Evolutionary conservation across 2,888 invertebrate genomes (phyloP), one percentile per base, ranked within the genome.

Genomic region (Dryadula phaetusa): DNA sequence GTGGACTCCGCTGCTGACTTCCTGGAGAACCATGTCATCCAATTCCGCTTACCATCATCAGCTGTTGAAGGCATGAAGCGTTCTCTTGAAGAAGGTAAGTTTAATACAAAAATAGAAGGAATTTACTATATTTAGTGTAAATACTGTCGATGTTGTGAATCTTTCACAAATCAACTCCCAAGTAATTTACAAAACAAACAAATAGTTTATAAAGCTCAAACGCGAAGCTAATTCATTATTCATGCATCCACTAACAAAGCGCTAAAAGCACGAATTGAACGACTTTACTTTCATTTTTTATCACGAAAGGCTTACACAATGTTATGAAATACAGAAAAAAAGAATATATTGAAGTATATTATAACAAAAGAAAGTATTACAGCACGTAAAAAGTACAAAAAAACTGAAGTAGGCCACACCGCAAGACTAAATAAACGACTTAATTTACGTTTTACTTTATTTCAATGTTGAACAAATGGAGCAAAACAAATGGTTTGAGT

Each of bases 11-110:
- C 96, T 63, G 95, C 96, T 74, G 95, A 96, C 75, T 96, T 97
- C 93, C 90, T 97, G 75, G 95, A 96, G 77, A 95, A 96, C 72
- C 97, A 97, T 85, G 96, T 96, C 37, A 93, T 97, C 74, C 97
- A 97, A 85, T 95, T 97, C 82, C 96, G 95, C 82, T 92, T 97
- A 52, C 97, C 97, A 40, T 95, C 95, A 70, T 94, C 95, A 47
- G 94, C 95, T 66, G 94, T 96, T 75, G 94, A 95, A 75, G 96
- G 96, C 81, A 94, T 97, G 92, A 95, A 95, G 83, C 94, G 96
- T 70, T 96, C 96, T 37, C 93, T 96, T 69, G 97, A 96, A 79
- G 97, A 97, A 95, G 96, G 97, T 97, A 93, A 32, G 71, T 62
- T 56, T 32, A 16, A 28, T 0, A n/a, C 16, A 28, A 49, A 28